phyloP scores from a whole-genome alignment of 2,888 invertebrate species.

The Phengaris arion region DNA sequence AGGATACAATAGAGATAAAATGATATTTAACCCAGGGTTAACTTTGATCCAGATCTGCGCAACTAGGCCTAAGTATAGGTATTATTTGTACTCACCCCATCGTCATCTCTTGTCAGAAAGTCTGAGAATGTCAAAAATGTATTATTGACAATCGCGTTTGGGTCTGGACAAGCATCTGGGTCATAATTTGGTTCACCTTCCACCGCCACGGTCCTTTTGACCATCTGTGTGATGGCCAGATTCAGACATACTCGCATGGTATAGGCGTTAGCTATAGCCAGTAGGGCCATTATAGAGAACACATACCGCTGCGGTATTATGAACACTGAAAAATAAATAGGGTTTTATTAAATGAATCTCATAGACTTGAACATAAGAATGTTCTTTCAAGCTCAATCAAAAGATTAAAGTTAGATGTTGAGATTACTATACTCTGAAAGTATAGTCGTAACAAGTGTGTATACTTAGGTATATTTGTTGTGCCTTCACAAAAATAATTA shows the following conservation, averaged over 20 bases:
- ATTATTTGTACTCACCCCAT: conserved; percentile 33
- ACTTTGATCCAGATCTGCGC: no score
- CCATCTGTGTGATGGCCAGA: conserved; percentile 86
- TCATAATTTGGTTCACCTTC: conserved; percentile 55
- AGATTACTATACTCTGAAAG: no score
- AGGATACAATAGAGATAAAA: no score
- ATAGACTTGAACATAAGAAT: no score
- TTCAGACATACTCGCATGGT: conserved; percentile 87
- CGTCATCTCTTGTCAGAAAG: conserved; percentile 32
- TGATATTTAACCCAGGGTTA: no score
- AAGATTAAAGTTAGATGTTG: no score
- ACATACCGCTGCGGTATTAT: conserved; percentile 85
- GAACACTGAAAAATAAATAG: conserved; percentile 64
- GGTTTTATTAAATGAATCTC: no score
- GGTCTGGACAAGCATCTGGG: conserved; percentile 59
- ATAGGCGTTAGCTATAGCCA: conserved; percentile 86
- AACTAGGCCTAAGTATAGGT: no score
- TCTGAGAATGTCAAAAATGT: conserved; percentile 38
- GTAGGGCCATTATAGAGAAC: conserved; percentile 85
- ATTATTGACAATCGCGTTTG: conserved; percentile 39
- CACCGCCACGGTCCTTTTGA: conserved; percentile 52
- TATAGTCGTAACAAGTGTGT: no score
- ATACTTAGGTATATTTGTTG: no score
- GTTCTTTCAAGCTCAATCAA: no score
- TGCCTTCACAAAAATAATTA: no score